Base-by-base conservation (phyloP, 1,140 invertebrate species). In the Eurosta solidaginis region DNA sequence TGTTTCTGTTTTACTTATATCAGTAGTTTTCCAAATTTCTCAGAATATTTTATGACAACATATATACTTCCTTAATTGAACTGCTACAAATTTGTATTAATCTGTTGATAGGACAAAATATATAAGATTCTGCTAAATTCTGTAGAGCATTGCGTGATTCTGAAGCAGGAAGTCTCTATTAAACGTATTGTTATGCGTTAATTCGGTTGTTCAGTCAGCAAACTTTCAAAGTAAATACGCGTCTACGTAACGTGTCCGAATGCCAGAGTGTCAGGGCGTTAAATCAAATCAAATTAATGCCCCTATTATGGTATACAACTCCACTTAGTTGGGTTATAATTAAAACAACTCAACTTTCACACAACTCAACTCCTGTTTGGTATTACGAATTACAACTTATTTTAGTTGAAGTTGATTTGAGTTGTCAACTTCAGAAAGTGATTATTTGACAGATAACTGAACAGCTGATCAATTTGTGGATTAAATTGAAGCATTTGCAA, bases 71-170 rank as follows among this genome's bases (percentile, higher is more conserved):
- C 33, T 40, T 68, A 85, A 85, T 85, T 85, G 81, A 85, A 85
- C 84, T 85, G 84, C 84, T 83, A 80, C 74, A 77, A 78, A 81
- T 68, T 79, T 84, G 81, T 83, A 85, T 85, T 84, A 85, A 85
- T 85, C 82, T 85, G 84, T 85, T 85, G 84, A 81, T 81, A 84
- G 81, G 83, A 85, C 83, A 85, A 82, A 80, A 17, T 33, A 59
- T 4, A 20, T 50, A n/a, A 68, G 40, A 68, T 68, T 68, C 59
- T 33, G 22, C 7, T 17, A 33, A 68, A 68, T 68, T 68, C 59
- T 7, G 4, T 68, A 9, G 59, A 68, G 33, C 12, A 68, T 17
- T 47, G 45, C 45, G 45, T 68, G 20, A 68, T 68, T 29, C 14
- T 33, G 10, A 40, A 68, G 40, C 59, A 68, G 59, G 59, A 68